Evolutionary conservation across 2,888 invertebrate species (phyloP).

Genomic region (Agonopterix arenella): DNA sequence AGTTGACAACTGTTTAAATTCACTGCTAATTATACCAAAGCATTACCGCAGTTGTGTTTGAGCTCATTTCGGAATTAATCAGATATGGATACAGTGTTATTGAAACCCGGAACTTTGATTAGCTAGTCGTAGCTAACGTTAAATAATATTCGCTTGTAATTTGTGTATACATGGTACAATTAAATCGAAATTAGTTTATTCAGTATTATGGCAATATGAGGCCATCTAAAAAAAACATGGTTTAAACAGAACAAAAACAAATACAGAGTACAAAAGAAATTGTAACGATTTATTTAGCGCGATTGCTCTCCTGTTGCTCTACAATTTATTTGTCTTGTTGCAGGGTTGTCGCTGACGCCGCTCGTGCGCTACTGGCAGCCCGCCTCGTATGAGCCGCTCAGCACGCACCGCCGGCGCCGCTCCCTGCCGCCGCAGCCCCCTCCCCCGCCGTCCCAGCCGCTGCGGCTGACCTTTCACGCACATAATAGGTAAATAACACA

Average conservation of each 20-base stretch:
- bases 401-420: constrained; percentile 76
- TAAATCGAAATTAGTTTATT: no score
- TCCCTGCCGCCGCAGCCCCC: constrained; percentile 31
- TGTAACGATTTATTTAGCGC: no score
- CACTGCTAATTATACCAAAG: no score
- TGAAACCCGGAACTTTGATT: not conserved
- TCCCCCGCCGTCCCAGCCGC: constrained; percentile 48
- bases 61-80: no score
- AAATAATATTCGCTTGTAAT: not conserved
- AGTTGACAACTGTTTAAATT: no score
- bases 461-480: constrained; percentile 79
- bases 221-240: no score
- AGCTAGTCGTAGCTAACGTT: no score
- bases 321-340: constrained; percentile 18
- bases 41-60: no score
- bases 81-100: not conserved
- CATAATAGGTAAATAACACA: constrained; percentile 76
- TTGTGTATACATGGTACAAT: no score
- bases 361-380: constrained; percentile 90
- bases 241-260: not conserved
- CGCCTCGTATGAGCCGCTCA: constrained; percentile 85
- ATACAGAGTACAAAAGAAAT: not conserved
- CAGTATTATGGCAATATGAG: no score
- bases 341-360: constrained; percentile 83
- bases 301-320: no score